A percentile compares a stretch with the other conserved stretches of the same genome.
Conservation (phyloP, 2,113 vertebrate species). For the Neopipo cinnamomea region DNA sequence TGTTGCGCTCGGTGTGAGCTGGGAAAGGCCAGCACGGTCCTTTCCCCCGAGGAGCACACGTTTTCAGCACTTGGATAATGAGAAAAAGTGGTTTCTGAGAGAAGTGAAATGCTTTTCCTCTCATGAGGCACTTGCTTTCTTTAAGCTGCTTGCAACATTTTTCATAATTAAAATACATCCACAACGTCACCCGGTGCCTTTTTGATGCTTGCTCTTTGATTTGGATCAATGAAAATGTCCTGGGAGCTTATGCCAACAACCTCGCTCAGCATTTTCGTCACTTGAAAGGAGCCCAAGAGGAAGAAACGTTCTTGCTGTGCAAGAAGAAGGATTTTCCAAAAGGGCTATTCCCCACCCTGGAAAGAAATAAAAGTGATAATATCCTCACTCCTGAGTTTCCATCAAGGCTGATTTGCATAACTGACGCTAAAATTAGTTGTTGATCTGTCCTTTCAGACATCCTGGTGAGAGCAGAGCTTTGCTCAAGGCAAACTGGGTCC, state of each 20-base stretch:
- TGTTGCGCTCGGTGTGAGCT: neutral
- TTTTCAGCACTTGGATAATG: neutral
- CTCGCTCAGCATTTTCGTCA: slow-evolving; percentile 7
- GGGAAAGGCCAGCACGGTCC: neutral
- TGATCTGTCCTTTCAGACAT: neutral
- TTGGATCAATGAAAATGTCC: slow-evolving; percentile 55
- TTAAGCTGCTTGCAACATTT: neutral
- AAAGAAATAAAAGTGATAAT: neutral
- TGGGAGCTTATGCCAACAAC: slow-evolving; percentile 1
- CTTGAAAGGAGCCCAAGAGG: slow-evolving; percentile 16
- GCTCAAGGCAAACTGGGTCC: neutral
- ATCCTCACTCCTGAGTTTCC: neutral
- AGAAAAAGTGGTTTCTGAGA: neutral
- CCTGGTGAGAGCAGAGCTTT: neutral
- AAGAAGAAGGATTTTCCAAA: neutral
- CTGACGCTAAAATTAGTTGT: neutral
- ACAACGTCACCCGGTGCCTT: neutral
- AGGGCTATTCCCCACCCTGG: neutral
- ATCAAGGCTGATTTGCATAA: neutral
- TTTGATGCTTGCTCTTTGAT: neutral
- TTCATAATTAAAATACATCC: slow-evolving; percentile 10
- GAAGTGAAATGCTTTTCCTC: neutral
- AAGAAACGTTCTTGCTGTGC: neutral
- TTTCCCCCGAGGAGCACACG: fast-evolving
- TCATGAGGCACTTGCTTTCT: neutral